A percentile compares a stretch with the other conserved stretches of the same genome.
Evolutionary conservation across 2,888 invertebrate species (phyloP).

Genomic region (Lithophane socia): DNA sequence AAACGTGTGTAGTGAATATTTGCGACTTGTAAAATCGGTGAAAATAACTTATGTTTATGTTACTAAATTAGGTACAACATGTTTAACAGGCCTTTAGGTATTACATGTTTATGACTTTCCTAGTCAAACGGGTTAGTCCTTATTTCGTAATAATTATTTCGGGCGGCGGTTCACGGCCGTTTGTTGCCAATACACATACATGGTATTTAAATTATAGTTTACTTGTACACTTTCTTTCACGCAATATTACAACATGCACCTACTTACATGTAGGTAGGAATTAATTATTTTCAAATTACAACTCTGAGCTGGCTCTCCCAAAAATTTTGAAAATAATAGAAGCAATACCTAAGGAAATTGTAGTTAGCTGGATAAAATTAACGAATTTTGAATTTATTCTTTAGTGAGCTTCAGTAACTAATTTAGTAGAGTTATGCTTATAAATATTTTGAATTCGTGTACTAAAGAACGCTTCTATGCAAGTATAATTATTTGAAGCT

Average conservation of each 20-base stretch:
- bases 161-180: conserved; percentile 47
- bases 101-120: conserved; percentile 22
- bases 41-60: conserved; percentile 3
- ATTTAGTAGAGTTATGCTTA: neutral
- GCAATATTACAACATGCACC: conserved; percentile 5
- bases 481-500: neutral
- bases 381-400: neutral
- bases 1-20: neutral
- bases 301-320: neutral
- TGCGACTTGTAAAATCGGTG: neutral
- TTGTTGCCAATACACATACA: conserved; percentile 35
- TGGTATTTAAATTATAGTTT: conserved; percentile 13
- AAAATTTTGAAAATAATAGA: neutral
- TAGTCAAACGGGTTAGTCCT: conserved; percentile 33
- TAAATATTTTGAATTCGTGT: no score
- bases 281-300: neutral
- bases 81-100: neutral
- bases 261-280: neutral
- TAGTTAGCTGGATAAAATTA: neutral
- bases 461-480: neutral
- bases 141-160: conserved; percentile 47
- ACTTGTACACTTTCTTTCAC: conserved; percentile 24
- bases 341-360: neutral
- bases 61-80: neutral
- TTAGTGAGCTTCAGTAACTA: neutral